Evolutionary conservation across 2,888 invertebrate species (phyloP).

Genomic region (Eueremaeus valkanovi): DNA sequence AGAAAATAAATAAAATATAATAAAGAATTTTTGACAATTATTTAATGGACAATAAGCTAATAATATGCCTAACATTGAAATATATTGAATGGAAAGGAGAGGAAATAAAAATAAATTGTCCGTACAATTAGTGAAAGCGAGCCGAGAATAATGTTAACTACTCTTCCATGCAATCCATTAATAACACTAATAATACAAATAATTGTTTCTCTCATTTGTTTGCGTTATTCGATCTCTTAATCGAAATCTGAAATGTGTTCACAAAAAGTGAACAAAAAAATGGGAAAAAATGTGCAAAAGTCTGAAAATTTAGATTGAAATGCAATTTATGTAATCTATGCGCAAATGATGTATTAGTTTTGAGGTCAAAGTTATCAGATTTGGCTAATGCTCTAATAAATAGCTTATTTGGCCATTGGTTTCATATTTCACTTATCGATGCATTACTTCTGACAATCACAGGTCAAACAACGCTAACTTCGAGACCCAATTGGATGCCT

Average conservation of each 20-base stretch:
- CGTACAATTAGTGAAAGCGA: slow-evolving; percentile 4
- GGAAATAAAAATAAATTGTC: slow-evolving; percentile 34
- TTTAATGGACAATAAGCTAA: slow-evolving; percentile 19
- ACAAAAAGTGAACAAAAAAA: not conserved
- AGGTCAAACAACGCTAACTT: not conserved
- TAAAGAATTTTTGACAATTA: slow-evolving; percentile 6
- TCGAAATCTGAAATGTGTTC: not conserved
- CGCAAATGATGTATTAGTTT: slow-evolving; percentile 27
- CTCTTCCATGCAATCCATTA: not conserved
- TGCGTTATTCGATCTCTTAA: slow-evolving; percentile 19
- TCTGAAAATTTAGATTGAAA: not conserved
- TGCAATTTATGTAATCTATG: slow-evolving; percentile 17
- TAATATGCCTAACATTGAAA: slow-evolving; percentile 23
- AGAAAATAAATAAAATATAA: too few species aligned
- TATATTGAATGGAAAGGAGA: slow-evolving; percentile 25
- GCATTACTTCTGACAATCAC: slow-evolving; percentile 28
- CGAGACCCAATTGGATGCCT: not conserved
- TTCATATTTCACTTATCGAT: slow-evolving; percentile 23
- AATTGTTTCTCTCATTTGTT: slow-evolving; percentile 26
- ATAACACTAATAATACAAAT: not conserved
- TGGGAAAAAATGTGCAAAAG: not conserved
- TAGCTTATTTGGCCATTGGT: slow-evolving; percentile 9
- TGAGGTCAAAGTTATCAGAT: slow-evolving; percentile 28
- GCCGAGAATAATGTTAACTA: slow-evolving; percentile 5
- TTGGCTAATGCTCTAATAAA: slow-evolving; percentile 28